Conservation (phyloP, 2,113 vertebrate species). For the Irena cyanogastra region DNA sequence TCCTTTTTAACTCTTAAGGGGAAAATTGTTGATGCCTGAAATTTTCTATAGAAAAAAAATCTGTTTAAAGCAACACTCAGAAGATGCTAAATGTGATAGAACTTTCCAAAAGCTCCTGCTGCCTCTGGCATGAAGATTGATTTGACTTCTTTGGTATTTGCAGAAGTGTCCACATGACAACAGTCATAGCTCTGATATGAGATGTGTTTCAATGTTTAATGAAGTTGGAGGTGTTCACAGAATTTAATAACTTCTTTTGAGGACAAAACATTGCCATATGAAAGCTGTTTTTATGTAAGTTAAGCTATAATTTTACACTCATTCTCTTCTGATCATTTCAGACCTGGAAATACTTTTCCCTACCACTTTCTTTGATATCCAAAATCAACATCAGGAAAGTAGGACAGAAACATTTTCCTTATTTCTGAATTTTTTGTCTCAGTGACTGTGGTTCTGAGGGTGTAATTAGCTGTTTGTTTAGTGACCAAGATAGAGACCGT, state of each 20-base stretch:
- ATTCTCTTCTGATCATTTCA: not conserved
- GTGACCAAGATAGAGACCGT: not conserved
- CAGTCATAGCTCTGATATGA: not conserved
- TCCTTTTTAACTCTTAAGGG: not conserved
- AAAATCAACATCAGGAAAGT: not conserved
- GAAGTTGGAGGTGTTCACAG: not conserved
- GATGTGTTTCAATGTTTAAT: not conserved
- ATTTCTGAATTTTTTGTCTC: not conserved
- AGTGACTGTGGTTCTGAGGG: not conserved
- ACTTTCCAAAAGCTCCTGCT: not conserved
- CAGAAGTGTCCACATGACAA: too few relatives aligned
- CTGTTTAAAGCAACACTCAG: not conserved
- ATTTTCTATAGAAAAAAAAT: not conserved
- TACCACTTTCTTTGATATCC: not conserved
- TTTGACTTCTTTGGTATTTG: not conserved
- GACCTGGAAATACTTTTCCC: not conserved
- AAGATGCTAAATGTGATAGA: not conserved
- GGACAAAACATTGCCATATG: not conserved
- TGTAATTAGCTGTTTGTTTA: not conserved
- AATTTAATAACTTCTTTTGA: not conserved
- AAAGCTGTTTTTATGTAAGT: not conserved
- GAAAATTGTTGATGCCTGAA: not conserved
- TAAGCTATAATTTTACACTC: not conserved
- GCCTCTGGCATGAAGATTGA: not conserved
- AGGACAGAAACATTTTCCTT: not conserved